Percentiles rank a stretch among this genome's conserved stretches.
Conservation (phyloP, 2,888 invertebrate species). For the Apodemia hepburni region DNA sequence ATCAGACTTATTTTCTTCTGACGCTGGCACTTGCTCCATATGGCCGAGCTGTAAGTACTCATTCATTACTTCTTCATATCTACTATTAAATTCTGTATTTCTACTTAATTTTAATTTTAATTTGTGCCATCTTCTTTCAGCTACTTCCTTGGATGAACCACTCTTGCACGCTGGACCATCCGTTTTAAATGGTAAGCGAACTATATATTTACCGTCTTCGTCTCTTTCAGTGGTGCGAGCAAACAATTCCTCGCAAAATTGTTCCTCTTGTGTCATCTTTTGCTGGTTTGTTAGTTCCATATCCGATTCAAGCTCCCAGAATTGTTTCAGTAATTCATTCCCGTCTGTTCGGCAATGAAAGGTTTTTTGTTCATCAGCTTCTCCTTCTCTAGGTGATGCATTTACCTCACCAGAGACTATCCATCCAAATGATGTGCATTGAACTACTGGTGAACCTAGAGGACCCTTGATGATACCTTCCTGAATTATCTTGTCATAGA, state of each 20-base stretch:
- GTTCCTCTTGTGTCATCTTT: background rate
- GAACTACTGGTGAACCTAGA: too few relatives aligned
- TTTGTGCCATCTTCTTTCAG: background rate
- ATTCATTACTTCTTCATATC: background rate
- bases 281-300: background rate
- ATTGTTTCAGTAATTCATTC: too few relatives aligned
- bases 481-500: too few relatives aligned
- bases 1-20: background rate
- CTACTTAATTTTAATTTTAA: background rate
- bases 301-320: background rate
- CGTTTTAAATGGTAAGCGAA: background rate
- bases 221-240: background rate
- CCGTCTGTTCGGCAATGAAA: too few relatives aligned
- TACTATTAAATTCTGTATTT: background rate
- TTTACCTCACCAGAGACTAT: too few relatives aligned
- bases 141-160: background rate
- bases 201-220: conserved; percentile 1
- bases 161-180: background rate
- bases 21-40: background rate
- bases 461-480: too few relatives aligned
- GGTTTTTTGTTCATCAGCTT: too few relatives aligned
- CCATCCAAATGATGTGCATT: too few relatives aligned
- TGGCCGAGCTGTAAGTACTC: background rate
- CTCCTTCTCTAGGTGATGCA: too few relatives aligned
- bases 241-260: background rate